Conservation (phyloP, 2,797 vertebrate genomes). For the Pterois miles region DNA sequence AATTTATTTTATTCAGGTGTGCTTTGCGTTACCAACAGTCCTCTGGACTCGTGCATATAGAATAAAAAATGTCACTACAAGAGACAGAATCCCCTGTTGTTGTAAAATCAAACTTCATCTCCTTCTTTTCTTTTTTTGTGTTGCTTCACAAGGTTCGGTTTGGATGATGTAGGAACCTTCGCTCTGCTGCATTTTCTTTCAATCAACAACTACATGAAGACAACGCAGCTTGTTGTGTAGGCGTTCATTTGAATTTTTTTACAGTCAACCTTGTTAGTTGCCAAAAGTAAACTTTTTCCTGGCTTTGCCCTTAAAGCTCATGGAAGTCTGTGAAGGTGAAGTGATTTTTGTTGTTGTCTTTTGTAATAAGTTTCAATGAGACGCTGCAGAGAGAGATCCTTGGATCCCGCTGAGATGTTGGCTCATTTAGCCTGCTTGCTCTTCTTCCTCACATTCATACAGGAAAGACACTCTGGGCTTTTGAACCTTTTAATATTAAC, state of each 20-base stretch:
- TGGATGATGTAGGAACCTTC: slow-evolving; percentile 21
- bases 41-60: background rate
- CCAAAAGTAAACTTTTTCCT: slow-evolving; percentile 38
- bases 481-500: slow-evolving; percentile 36
- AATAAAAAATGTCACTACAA: background rate
- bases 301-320: slow-evolving; percentile 6
- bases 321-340: background rate
- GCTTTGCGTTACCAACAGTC: background rate
- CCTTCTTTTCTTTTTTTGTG: background rate
- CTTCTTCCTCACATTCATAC: background rate
- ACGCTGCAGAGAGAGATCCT: background rate
- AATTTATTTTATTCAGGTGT: background rate
- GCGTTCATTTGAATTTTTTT: slow-evolving; percentile 16
- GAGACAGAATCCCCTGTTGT: background rate
- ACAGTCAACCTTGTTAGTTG: slow-evolving; percentile 27
- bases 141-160: background rate
- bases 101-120: background rate
- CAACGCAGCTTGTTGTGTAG: background rate
- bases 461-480: slow-evolving; percentile 15
- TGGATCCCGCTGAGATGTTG: background rate
- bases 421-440: slow-evolving; percentile 18
- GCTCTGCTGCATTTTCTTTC: slow-evolving; percentile 22
- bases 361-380: slow-evolving; percentile 9
- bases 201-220: slow-evolving; percentile 13
- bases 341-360: background rate